Conservation (phyloP, 2,797 vertebrate species). For the Syndactyla subalaris region DNA sequence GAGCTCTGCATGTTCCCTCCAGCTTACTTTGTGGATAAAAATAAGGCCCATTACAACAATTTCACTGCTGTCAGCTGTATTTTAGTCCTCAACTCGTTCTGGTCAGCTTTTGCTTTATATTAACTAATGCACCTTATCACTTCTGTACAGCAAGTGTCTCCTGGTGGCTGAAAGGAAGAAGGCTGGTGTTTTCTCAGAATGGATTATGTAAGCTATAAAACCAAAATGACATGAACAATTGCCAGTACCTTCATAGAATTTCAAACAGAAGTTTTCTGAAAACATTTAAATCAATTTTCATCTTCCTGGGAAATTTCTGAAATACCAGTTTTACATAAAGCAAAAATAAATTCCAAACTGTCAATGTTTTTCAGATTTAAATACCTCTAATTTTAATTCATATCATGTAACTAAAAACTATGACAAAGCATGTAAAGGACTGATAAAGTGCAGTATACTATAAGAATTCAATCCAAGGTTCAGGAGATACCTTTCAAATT, state of each 20-base stretch:
- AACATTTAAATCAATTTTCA: not conserved
- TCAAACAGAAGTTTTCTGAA: not conserved
- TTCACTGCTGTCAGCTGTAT: not conserved
- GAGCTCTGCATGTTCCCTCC: not conserved
- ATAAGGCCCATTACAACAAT: not conserved
- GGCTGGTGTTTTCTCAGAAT: not conserved
- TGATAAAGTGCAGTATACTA: not conserved
- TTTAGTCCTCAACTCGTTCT: not conserved
- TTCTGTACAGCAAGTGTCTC: conserved; percentile 51
- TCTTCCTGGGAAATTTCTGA: not conserved
- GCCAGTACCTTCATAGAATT: not conserved
- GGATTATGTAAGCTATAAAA: conserved; percentile 3
- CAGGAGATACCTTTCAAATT: not conserved
- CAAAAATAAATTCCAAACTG: not conserved
- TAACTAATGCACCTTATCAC: not conserved
- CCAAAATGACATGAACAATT: not conserved
- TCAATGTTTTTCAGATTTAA: not conserved
- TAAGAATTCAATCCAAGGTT: not conserved
- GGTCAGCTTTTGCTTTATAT: not conserved
- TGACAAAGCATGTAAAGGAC: not conserved
- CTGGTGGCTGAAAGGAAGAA: conserved; percentile 46
- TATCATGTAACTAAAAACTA: not conserved
- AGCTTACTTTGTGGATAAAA: not conserved
- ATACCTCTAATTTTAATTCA: not conserved
- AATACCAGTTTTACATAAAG: not conserved